These are phyloP conservation scores for Anastatus disparis DNA, from an alignment of 1,140 invertebrate species.

Conservation along the genomic window DNA sequence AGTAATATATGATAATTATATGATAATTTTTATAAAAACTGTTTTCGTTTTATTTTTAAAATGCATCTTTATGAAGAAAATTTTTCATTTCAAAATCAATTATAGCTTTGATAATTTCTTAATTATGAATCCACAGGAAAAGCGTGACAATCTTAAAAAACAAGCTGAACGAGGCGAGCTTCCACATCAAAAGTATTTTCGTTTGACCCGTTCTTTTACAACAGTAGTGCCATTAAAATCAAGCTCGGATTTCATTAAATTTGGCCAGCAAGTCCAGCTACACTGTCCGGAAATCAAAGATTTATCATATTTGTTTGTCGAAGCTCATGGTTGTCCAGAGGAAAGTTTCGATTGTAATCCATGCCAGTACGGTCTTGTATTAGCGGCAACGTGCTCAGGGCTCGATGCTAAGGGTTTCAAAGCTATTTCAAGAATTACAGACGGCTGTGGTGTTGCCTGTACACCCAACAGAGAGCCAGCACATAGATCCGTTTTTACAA, in stretches of 20 bases:
- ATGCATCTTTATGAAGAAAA: no score
- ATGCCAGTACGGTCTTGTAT: background rate
- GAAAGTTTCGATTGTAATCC: background rate
- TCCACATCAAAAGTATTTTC: background rate
- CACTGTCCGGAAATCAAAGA: slow-evolving; percentile 13
- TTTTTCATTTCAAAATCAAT: no score
- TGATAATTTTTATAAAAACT: no score
- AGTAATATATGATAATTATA: no score
- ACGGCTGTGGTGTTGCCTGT: slow-evolving; percentile 9
- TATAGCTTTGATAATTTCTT: no score
- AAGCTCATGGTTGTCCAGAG: background rate
- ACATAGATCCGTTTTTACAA: background rate
- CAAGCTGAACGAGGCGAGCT: background rate
- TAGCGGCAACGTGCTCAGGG: slow-evolving; percentile 19
- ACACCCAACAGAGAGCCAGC: background rate
- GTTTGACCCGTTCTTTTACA: background rate
- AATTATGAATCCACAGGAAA: no score
- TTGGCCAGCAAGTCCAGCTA: background rate
- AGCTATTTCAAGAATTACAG: background rate
- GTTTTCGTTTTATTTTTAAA: no score
- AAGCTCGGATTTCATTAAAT: background rate
- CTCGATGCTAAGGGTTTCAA: background rate
- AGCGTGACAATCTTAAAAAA: no score
- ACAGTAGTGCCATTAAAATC: background rate
- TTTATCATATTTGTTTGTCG: background rate